Percentiles rank a stretch among this genome's conserved stretches.
These are phyloP conservation scores for Siniperca knerii DNA, from an alignment of 2,113 vertebrate species.

Conservation along the genomic window DNA sequence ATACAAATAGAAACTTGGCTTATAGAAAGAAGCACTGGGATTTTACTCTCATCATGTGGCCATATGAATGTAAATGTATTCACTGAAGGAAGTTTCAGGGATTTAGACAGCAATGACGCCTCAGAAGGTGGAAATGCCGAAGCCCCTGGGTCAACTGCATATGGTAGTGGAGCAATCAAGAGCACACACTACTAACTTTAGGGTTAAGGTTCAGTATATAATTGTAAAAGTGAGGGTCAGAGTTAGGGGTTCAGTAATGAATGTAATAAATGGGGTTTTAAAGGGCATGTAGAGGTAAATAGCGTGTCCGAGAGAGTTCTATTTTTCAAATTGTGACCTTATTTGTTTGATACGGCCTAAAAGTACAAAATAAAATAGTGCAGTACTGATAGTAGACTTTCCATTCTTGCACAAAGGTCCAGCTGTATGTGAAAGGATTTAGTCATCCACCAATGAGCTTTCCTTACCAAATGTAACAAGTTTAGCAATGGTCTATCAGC, in stretches of 20 bases:
- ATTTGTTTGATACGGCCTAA: no score
- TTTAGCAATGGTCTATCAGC: no score
- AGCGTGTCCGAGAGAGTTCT: no score
- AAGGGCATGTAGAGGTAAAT: no score
- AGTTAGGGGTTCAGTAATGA: not conserved
- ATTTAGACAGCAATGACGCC: conserved; percentile 31
- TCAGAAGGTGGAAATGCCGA: conserved; percentile 29
- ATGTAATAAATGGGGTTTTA: no score
- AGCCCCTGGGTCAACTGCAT: conserved; percentile 27
- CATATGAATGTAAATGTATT: conserved; percentile 49
- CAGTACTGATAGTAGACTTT: no score
- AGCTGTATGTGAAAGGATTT: no score
- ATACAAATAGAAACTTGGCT: conserved; percentile 11
- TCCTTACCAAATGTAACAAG: no score
- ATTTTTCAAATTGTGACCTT: no score
- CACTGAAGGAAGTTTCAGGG: conserved; percentile 33
- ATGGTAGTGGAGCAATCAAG: not conserved
- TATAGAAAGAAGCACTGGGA: not conserved
- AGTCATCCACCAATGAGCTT: no score
- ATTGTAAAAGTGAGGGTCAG: not conserved
- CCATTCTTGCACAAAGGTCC: no score
- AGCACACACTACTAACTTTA: not conserved
- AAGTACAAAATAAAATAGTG: no score
- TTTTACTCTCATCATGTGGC: conserved; percentile 49
- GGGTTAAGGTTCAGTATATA: not conserved